Evolutionary conservation across 2,113 vertebrate genomes (phyloP), one percentile per base, ranked within the genome.

Genomic region (Oxygymnocypris stewartii): DNA sequence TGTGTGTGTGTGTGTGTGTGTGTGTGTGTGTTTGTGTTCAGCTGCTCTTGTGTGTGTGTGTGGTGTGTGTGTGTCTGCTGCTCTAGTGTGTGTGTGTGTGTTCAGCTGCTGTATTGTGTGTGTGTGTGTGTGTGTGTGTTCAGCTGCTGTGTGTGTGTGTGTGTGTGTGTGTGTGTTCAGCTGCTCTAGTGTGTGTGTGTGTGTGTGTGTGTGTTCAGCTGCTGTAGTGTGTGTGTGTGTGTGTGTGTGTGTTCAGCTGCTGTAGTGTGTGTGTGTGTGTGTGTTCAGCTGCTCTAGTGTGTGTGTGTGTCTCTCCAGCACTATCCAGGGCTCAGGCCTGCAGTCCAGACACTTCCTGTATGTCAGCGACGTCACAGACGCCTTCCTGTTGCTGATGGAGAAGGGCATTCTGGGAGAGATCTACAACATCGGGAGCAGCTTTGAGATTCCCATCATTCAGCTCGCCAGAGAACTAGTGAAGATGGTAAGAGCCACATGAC

Each of bases 311-410:
- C 35, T 90, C 9, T 65, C 47, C 89, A 99, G 98, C 93, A 98
- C 97, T 61, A 97, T 99, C 91, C 97, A 99, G 89, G 98, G 98
- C 49, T 96, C 95, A 59, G 95, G 96, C 40, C 96, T 96, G 40
- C 96, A 96, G 79, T 97, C 93, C 57, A 96, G n/a, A 47, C 97
- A 97, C 92, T 99, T 99, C 88, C 94, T 99, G 57, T 98, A 96
- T n/a, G 94, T 97, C 13, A 77, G 96, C 6, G 98, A 99, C 67
- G 96, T 96, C 4, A 92, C 96, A 6, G 93, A 95, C 73, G 98
- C 97, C 20, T 96, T 99, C 84, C 94, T 97, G 91, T 95, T 94
- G 47, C 89, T 99, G 20, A 91, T 99, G 90, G 96, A 95, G 80
- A 95, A 95, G 63, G 98, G 98, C 13, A 90, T 91, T 11, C 94